phyloP scores from a whole-genome alignment of 2,888 invertebrate species.

The Netelia fuscicornis region DNA sequence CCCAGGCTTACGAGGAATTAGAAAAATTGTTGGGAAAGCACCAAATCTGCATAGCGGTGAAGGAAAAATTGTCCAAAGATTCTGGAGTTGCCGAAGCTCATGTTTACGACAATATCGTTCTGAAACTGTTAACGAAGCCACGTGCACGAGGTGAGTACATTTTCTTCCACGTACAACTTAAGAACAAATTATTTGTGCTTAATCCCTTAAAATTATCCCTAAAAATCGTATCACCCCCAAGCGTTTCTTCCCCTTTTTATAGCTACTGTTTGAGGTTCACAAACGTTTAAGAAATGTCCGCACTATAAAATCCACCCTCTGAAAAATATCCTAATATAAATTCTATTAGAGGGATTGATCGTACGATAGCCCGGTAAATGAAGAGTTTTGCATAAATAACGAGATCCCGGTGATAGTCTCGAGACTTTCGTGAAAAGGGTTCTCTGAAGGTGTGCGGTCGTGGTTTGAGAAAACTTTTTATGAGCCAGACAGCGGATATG shows the following conservation, averaged over 20 bases:
- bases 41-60: constrained; percentile 97
- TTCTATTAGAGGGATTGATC: background rate
- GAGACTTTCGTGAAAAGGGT: constrained; percentile 23
- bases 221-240: background rate
- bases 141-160: constrained; percentile 92
- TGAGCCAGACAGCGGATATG: background rate
- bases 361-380: constrained; percentile 1
- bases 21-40: constrained; percentile 93
- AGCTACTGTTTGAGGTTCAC: background rate
- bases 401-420: background rate
- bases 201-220: background rate
- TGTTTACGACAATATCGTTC: constrained; percentile 95
- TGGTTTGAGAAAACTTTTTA: background rate
- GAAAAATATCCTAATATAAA: constrained; percentile 3
- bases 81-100: constrained; percentile 96
- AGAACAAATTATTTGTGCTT: background rate
- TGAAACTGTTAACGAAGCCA: constrained; percentile 93
- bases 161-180: background rate
- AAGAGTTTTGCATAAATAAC: constrained; percentile 44
- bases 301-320: background rate
- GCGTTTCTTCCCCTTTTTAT: background rate
- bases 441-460: background rate
- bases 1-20: constrained; percentile 96
- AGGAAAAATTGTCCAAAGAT: constrained; percentile 97
- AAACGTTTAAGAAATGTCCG: background rate